These are phyloP conservation scores for Hemitrygon akajei DNA, from an alignment of 2,797 vertebrate species.

Conservation along the genomic window DNA sequence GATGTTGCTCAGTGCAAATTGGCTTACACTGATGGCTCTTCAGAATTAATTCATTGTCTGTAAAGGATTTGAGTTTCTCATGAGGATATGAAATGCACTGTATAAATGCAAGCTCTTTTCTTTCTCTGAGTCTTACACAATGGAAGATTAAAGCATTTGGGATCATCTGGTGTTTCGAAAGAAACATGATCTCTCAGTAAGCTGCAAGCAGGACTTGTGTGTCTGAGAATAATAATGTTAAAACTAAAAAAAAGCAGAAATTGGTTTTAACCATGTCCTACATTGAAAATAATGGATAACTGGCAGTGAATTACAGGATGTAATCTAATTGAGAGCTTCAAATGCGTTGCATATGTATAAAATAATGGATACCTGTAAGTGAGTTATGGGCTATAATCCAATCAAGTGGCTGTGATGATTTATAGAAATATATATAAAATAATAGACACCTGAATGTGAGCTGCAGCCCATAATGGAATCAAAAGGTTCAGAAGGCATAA, in stretches of 20 bases:
- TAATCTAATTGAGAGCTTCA: constrained; percentile 28
- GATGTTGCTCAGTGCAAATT: not conserved
- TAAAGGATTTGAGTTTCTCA: not conserved
- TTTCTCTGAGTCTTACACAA: not conserved
- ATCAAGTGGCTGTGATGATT: not conserved
- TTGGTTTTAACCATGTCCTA: not conserved
- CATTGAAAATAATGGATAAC: not conserved
- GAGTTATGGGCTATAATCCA: not conserved
- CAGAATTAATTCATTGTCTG: not conserved
- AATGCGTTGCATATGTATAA: not conserved
- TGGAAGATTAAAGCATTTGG: not conserved
- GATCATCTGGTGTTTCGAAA: not conserved
- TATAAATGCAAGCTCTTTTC: not conserved
- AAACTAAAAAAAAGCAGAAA: not conserved
- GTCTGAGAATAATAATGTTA: not conserved
- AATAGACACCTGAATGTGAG: too few relatives aligned
- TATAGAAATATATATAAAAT: not conserved
- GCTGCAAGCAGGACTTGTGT: not conserved
- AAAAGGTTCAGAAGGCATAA: too few relatives aligned
- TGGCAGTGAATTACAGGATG: not conserved
- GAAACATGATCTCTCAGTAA: not conserved
- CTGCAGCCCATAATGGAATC: too few relatives aligned
- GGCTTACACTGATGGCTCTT: not conserved
- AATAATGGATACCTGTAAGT: not conserved
- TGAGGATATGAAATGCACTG: not conserved